These are phyloP conservation scores for Notodonta ziczac DNA, from an alignment of 2,888 invertebrate genomes.

Conservation along the genomic window DNA sequence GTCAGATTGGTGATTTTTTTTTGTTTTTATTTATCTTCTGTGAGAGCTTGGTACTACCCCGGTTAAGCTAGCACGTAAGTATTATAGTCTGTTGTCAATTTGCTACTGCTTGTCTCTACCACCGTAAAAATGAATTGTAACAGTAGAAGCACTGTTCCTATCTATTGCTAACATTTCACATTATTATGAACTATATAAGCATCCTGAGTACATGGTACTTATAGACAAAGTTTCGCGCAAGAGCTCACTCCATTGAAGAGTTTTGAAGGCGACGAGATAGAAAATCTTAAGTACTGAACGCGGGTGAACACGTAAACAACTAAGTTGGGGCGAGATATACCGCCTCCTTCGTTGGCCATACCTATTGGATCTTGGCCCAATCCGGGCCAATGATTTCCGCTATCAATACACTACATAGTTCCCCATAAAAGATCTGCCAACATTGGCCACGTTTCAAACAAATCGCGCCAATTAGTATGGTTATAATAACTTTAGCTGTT, in stretches of 20 bases:
- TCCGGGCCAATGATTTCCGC: neutral
- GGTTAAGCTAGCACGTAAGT: too few relatives aligned
- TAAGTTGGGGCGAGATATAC: conserved; percentile 16
- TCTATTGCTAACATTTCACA: neutral
- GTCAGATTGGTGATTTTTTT: too few relatives aligned
- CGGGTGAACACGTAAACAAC: conserved; percentile 36
- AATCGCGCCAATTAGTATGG: neutral
- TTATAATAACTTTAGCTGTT: neutral
- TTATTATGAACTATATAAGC: neutral
- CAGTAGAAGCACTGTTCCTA: too few relatives aligned
- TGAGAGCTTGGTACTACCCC: too few relatives aligned
- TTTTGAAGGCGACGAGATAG: conserved; percentile 40
- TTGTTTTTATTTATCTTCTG: too few relatives aligned
- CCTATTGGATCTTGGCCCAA: neutral
- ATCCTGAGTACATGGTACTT: conserved; percentile 11
- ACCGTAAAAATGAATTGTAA: too few relatives aligned
- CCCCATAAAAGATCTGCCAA: neutral
- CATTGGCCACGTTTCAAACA: neutral
- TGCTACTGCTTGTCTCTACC: too few relatives aligned
- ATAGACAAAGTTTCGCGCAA: conserved; percentile 34
- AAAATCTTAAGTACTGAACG: conserved; percentile 36
- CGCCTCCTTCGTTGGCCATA: neutral
- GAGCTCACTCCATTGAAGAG: conserved; percentile 32
- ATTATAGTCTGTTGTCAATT: too few relatives aligned
- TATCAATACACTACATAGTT: neutral